Conservation (phyloP, 2,888 invertebrate genomes). For the Drosophila nigricruria region DNA sequence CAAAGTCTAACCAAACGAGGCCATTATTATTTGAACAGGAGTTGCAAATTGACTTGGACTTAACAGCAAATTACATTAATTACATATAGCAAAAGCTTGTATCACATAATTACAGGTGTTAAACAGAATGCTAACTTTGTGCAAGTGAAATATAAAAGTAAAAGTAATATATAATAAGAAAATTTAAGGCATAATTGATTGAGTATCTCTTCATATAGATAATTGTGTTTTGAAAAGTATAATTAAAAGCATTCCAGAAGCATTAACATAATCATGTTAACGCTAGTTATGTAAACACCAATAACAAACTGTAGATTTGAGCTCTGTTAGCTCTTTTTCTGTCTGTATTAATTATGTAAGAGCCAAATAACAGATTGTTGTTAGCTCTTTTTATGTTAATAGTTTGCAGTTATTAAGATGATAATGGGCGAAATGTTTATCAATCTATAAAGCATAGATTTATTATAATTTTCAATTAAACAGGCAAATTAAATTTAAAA, state of each 20-base stretch:
- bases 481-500: too few species aligned
- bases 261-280: not conserved
- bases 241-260: not conserved
- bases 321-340: not conserved
- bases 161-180: not conserved
- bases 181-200: not conserved
- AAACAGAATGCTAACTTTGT: not conserved
- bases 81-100: not conserved
- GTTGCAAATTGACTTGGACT: slow-evolving; percentile 34
- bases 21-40: slow-evolving; percentile 54
- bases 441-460: too few species aligned
- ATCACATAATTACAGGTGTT: not conserved
- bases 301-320: not conserved
- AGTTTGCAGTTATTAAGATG: too few species aligned
- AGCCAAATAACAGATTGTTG: too few species aligned
- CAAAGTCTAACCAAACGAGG: slow-evolving; percentile 76
- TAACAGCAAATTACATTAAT: slow-evolving; percentile 33
- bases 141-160: not conserved
- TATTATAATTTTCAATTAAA: too few species aligned
- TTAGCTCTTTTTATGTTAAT: too few species aligned
- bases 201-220: not conserved
- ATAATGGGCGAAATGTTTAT: too few species aligned
- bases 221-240: not conserved
- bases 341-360: not conserved
- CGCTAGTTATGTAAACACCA: not conserved